Base-by-base conservation (phyloP, 2,113 vertebrate species). In the Lipotes vexillifer region DNA sequence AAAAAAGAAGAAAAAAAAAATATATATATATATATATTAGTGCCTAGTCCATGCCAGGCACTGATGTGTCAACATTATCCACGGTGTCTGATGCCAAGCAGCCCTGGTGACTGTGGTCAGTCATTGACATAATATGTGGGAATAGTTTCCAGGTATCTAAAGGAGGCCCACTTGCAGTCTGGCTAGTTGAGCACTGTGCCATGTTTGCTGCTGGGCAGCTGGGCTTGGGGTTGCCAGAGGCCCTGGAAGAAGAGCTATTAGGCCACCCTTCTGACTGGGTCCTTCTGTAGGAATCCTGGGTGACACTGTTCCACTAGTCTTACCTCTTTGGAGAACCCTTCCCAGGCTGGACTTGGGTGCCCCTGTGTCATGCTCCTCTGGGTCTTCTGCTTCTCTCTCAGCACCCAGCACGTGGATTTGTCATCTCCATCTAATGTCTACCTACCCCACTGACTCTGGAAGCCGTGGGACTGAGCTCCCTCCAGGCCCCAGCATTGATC, bases 331-430 rank as follows among this genome's bases (percentile, higher is more conserved):
- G 46, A 69, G 23, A 49, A 23, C 9, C 1, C 31, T 44, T 69
- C 4, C 69, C 36, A 72, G 85, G 8, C 66, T 87, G 49, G 12
- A 17, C 49, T 4, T 1, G 5, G 5, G 11, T 77, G 17, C 7
- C 36, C 31, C 18, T 33, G 23, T 0, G 5, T 68, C 33, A 10
- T 8, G 57, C 20, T 31, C n/a, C 46, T 18, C 15, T 0, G 0
- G 4, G 13, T 38, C 9, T 46, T 36, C 81, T 46, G 13, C 8
- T 72, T 55, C 55, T 57, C 33, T 69, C 65, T 75, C 31, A 63
- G 46, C 11, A 23, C 5, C 59, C 33, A 78, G 5, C 9, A 8
- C 18, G 44, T 10, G 81, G 66, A 21, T 44, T 63, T 74, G 23
- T n/a, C 55, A 49, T 52, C 77, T 29, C 66, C 8, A 61, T 57